Percentiles rank a stretch among this genome's conserved stretches.
Evolutionary conservation across 1,140 invertebrate genomes (phyloP).

Genomic region (Apis mellifera): Amel_HAv3.1 CM009942.2:9614001-9614500

Average conservation of each 20-base stretch:
- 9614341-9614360: not conserved
- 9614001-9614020: not conserved
- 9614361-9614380: not conserved
- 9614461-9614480: slow-evolving; percentile 5
- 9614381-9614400: not conserved
- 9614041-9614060: not conserved
- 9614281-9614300: not conserved
- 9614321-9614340: slow-evolving; percentile 22
- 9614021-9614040: slow-evolving; percentile 16
- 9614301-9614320: not conserved
- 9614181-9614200: slow-evolving; percentile 52
- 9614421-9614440: too few species aligned
- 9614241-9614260: slow-evolving; percentile 9
- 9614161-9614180: slow-evolving; percentile 58
- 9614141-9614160: slow-evolving; percentile 46
- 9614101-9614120: slow-evolving; percentile 43
- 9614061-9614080: not conserved
- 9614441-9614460: slow-evolving; percentile 49
- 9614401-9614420: slow-evolving; percentile 2
- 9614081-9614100: slow-evolving; percentile 12
- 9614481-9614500: slow-evolving; percentile 19
- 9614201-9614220: slow-evolving; percentile 20
- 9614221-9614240: slow-evolving; percentile 3
- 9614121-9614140: slow-evolving; percentile 27
- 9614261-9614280: not conserved